Evolutionary conservation across 2,797 vertebrate genomes (phyloP).

Genomic region (Micromesistius poutassou): DNA sequence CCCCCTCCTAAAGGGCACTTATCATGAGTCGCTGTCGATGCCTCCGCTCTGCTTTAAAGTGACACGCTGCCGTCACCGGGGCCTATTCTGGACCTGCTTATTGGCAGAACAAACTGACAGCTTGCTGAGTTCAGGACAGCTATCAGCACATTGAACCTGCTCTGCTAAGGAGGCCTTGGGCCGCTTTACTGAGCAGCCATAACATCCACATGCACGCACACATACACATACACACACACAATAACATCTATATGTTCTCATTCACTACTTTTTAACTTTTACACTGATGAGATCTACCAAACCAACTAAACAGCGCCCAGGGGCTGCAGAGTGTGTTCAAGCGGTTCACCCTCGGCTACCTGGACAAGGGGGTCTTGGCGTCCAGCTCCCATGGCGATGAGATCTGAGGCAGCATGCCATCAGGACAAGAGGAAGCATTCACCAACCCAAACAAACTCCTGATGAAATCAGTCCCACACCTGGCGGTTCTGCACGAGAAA

Average conservation of each 20-base stretch:
- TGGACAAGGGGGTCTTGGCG: constrained; percentile 56
- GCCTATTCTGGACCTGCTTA: constrained; percentile 33
- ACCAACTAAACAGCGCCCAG: not conserved
- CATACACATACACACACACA: not conserved
- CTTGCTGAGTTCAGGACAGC: constrained; percentile 40
- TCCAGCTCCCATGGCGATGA: constrained; percentile 68
- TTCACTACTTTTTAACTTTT: not conserved
- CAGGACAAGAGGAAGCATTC: constrained; percentile 27
- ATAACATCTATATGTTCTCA: not conserved
- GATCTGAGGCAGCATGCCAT: constrained; percentile 78
- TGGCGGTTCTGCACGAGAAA: constrained; percentile 28
- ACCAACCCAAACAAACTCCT: constrained; percentile 27
- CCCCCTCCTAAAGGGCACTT: constrained; percentile 14
- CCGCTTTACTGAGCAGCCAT: constrained; percentile 58
- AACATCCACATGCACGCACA: constrained; percentile 23
- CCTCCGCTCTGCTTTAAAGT: constrained; percentile 28
- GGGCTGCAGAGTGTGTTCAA: not conserved
- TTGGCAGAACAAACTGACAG: constrained; percentile 49
- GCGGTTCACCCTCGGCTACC: constrained; percentile 50
- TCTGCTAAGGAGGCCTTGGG: constrained; percentile 43
- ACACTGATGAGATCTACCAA: not conserved
- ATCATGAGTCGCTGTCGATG: constrained; percentile 22
- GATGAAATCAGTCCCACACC: constrained; percentile 19
- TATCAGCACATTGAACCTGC: constrained; percentile 32
- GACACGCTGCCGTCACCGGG: constrained; percentile 35